phyloP scores from a whole-genome alignment of 2,113 vertebrate genomes.

The Petaurus breviceps region DNA sequence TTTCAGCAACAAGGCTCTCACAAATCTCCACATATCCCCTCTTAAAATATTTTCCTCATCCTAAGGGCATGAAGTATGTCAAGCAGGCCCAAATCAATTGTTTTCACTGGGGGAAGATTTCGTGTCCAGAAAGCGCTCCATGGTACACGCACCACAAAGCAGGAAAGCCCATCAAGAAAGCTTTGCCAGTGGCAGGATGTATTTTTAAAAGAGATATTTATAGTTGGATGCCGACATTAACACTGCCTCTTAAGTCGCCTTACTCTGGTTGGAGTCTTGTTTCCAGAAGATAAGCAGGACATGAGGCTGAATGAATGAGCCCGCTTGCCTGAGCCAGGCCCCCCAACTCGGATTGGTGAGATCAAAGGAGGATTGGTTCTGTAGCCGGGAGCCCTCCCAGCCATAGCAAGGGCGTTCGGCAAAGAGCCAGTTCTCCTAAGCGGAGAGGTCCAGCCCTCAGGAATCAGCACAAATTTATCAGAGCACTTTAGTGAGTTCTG shows the following conservation, averaged over 20 bases:
- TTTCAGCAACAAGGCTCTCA: too few species aligned
- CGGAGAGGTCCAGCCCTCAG: not conserved
- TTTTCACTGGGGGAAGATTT: not conserved
- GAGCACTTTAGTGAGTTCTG: rapidly evolving
- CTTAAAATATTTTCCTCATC: not conserved
- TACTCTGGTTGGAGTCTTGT: not conserved
- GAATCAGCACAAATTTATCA: rapidly evolving
- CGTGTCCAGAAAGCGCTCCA: not conserved
- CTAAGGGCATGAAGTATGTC: rapidly evolving
- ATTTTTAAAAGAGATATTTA: constrained; percentile 13
- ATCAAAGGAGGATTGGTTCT: not conserved
- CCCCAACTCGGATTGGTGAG: not conserved
- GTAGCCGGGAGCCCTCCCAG: not conserved
- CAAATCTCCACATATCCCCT: not conserved
- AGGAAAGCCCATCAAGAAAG: not conserved
- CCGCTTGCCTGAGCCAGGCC: not conserved
- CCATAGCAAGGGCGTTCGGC: not conserved
- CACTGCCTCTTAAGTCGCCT: not conserved
- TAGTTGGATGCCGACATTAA: not conserved
- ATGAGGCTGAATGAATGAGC: not conserved
- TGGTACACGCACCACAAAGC: not conserved
- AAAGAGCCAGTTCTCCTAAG: not conserved
- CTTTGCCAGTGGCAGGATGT: not conserved
- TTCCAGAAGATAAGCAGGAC: not conserved
- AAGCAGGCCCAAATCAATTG: not conserved